These are phyloP conservation scores for Eurosta solidaginis DNA, from an alignment of 1,140 invertebrate genomes.

Conservation along the genomic window DNA sequence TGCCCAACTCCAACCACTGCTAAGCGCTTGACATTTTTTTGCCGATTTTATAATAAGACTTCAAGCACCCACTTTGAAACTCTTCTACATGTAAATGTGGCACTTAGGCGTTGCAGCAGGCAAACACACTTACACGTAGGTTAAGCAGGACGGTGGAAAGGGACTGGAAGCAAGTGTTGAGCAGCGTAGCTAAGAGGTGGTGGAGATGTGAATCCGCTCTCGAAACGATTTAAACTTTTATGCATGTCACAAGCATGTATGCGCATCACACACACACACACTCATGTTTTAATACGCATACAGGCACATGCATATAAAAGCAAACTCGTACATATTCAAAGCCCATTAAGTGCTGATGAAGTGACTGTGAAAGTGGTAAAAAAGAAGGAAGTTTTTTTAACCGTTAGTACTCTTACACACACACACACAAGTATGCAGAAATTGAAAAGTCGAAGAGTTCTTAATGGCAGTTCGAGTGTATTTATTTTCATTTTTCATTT, in stretches of 20 bases:
- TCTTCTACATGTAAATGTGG: slow-evolving; percentile 19
- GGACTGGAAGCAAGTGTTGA: no score
- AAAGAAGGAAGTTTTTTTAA: slow-evolving; percentile 11
- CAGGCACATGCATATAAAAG: background rate
- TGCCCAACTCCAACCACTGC: background rate
- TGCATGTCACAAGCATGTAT: background rate
- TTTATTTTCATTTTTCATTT: slow-evolving; percentile 37
- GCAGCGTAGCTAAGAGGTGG: background rate
- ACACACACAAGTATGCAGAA: background rate
- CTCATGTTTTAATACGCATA: background rate
- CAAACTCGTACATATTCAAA: slow-evolving; percentile 24
- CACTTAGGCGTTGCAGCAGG: slow-evolving; percentile 14
- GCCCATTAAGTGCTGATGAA: slow-evolving; percentile 24
- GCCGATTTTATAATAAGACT: background rate
- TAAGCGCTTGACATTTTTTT: background rate
- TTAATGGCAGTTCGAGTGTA: slow-evolving; percentile 30
- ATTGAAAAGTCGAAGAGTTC: slow-evolving; percentile 24
- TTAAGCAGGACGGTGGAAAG: background rate
- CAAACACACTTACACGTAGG: slow-evolving; percentile 5
- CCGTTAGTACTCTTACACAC: background rate
- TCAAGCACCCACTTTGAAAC: background rate
- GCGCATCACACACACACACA: background rate
- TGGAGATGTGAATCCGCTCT: background rate
- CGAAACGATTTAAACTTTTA: background rate
- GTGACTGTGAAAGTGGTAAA: slow-evolving; percentile 20